A percentile compares a stretch with the other conserved stretches of the same genome.
Evolutionary conservation across 2,113 vertebrate genomes (phyloP).

Genomic region (Nibea albiflora): DNA sequence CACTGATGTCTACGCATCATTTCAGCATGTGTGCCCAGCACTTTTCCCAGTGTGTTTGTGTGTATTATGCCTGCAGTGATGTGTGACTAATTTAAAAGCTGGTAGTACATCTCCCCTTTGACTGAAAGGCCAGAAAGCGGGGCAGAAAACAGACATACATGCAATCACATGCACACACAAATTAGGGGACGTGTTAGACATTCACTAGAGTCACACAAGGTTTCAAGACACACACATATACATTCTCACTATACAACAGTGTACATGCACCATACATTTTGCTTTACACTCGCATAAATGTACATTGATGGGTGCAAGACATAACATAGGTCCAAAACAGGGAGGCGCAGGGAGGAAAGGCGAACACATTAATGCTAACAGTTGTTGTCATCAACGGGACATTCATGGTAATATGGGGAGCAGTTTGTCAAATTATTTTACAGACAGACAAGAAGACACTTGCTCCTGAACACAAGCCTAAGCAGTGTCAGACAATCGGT

Average conservation of each 20-base stretch:
- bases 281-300: constrained; percentile 27
- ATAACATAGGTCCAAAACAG: background rate
- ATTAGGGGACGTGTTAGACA: background rate
- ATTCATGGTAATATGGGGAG: constrained; percentile 17
- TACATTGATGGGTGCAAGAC: constrained; percentile 5
- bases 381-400: constrained; percentile 31
- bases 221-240: background rate
- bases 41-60: constrained; percentile 32
- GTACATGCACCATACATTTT: background rate
- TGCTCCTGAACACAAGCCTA: constrained; percentile 2
- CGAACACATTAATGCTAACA: background rate
- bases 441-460: constrained; percentile 7
- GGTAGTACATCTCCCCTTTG: constrained; percentile 58
- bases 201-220: background rate
- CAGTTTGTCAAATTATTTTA: constrained; percentile 35
- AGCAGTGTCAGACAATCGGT: constrained; percentile 22
- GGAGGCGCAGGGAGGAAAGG: background rate
- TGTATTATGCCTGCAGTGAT: constrained; percentile 52
- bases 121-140: constrained; percentile 36
- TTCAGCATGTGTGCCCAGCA: constrained; percentile 9
- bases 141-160: background rate
- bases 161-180: background rate
- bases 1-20: constrained; percentile 19
- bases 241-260: background rate
- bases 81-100: constrained; percentile 69